A percentile compares a stretch with the other conserved stretches of the same genome.
phyloP scores from a whole-genome alignment of 1,140 invertebrate genomes.

The Gonioctena quinquepunctata region DNA sequence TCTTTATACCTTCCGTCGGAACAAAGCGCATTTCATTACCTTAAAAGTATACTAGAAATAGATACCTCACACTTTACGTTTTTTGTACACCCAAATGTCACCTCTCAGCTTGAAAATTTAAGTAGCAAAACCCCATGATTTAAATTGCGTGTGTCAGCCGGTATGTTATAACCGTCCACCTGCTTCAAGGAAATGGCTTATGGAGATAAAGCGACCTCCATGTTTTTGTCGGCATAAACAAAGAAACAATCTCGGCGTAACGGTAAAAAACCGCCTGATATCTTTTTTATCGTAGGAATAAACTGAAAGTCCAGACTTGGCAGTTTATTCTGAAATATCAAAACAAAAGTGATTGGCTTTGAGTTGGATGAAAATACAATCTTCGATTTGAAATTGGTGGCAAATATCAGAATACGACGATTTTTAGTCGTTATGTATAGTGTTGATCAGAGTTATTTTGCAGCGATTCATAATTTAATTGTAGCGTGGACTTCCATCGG shows the following conservation, averaged over 20 bases:
- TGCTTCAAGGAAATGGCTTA: conserved; percentile 20
- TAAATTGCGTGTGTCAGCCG: conserved; percentile 3
- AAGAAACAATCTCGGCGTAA: not conserved
- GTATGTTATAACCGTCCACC: conserved; percentile 14
- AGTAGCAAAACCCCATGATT: conserved; percentile 1
- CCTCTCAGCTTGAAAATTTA: not conserved
- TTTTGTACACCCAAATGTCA: not conserved
- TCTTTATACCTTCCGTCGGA: too few relatives aligned
- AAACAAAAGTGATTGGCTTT: too few relatives aligned
- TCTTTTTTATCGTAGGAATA: not conserved
- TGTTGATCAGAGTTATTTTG: too few relatives aligned
- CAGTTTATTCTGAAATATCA: conserved; percentile 4
- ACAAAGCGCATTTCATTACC: too few relatives aligned
- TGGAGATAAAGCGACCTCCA: conserved; percentile 9
- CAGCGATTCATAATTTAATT: too few relatives aligned
- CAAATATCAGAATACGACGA: too few relatives aligned
- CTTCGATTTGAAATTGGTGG: too few relatives aligned
- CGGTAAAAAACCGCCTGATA: not conserved
- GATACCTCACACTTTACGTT: too few relatives aligned
- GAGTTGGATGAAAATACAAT: too few relatives aligned
- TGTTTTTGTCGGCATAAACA: conserved; percentile 20
- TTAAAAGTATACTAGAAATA: too few relatives aligned
- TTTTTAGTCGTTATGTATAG: too few relatives aligned
- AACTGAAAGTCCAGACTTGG: not conserved
- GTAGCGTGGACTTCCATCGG: too few relatives aligned